Conservation (phyloP, 2,888 invertebrate species). For the Eristalinus aeneus region DNA sequence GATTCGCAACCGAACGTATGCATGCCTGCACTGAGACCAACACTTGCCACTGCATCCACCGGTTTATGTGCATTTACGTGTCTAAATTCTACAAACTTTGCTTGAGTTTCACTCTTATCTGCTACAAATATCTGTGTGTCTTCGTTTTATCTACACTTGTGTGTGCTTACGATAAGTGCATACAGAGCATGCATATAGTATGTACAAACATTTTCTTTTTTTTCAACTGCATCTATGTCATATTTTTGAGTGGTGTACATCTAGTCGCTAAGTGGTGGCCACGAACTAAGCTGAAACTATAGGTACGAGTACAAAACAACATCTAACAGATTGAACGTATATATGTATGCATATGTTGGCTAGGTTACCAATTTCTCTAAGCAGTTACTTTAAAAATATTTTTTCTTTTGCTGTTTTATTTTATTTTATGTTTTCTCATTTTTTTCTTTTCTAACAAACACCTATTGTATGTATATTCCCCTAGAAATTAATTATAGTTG, state of each 20-base stretch:
- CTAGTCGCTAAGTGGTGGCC: slow-evolving; percentile 14
- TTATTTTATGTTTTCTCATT: background rate
- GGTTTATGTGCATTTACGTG: background rate
- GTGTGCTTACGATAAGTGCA: slow-evolving; percentile 5
- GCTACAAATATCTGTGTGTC: background rate
- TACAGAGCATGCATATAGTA: background rate
- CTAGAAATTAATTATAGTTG: slow-evolving; percentile 23
- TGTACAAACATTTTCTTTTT: background rate
- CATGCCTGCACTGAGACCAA: background rate
- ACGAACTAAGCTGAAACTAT: slow-evolving; percentile 19
- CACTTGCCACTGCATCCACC: background rate
- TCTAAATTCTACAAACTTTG: background rate
- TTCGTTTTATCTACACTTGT: slow-evolving; percentile 6
- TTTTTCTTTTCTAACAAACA: slow-evolving; percentile 23
- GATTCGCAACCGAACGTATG: too few species aligned
- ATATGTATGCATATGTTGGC: background rate
- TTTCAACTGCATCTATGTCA: background rate
- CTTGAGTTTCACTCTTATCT: background rate
- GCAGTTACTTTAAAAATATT: slow-evolving; percentile 3
- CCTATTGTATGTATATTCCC: slow-evolving; percentile 9
- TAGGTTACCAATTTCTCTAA: slow-evolving; percentile 16
- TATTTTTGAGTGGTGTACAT: slow-evolving; percentile 5
- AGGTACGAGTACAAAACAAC: background rate
- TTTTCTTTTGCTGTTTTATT: too few species aligned
- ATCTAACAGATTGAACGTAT: slow-evolving; percentile 15